Evolutionary conservation across 1,140 invertebrate species (phyloP), one percentile per base, ranked within the genome.

Genomic region (Aphaenogaster ashmeadi): DNA sequence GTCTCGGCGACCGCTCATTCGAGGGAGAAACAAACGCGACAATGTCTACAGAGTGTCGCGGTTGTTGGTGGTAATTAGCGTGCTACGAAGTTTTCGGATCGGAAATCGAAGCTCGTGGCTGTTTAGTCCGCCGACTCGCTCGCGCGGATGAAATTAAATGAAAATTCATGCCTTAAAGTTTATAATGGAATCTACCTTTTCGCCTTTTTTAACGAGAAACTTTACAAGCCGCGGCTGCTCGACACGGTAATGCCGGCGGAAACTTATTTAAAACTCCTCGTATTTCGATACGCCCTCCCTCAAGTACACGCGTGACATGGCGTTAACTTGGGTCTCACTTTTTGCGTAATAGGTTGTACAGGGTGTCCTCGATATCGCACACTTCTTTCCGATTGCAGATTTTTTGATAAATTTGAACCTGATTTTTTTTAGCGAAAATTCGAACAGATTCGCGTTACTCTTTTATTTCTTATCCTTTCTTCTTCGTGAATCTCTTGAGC

Each of bases 161-260:
- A 84, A 84, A 84, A 84, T 84, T 84, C 80, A 84, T 84, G 69
- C 80, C 69, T 75, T 84, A 84, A 84, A 84, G 80, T 84, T 84
- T 84, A 84, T 84, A 84, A 84, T 84, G 80, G 69, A 84, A 84
- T 74, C 50, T 56, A 75, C 69, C 69, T 84, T 84, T 84, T 74
- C 54, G 38, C 69, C 54, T 84, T 79, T 79, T 79, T 84, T 75
- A 84, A 62, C 80, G 56, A 84, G 80, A 84, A 84, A 84, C 80
- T 84, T 84, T 84, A 75, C 41, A 84, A 81, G 69, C 80, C 44
- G 41, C 69, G 80, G 80, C 69, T 75, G 80, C 56, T 75, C 69
- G 56, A 84, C 80, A 74, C 69, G 80, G 80, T 84, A 84, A 84
- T 84, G 69, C 69, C 54, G n/a, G 69, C 33, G 69, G 54, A 84